phyloP scores from a whole-genome alignment of 92 coral and sea anemone species.

The Porites divaricata region DNA sequence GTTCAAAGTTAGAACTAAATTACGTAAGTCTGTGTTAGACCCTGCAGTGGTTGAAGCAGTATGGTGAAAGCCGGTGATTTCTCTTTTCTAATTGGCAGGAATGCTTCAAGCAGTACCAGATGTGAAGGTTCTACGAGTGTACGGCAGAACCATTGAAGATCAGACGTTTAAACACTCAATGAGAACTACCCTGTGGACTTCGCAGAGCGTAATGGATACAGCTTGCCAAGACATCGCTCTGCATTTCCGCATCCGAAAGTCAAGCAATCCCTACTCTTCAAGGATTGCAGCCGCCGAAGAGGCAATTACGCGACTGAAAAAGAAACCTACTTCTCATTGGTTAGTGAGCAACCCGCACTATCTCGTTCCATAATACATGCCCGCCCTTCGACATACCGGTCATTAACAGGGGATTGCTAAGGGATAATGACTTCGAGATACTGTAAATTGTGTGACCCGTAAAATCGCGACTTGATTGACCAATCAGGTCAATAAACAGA shows the following conservation, averaged over 20 bases:
- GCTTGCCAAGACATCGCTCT: conserved; percentile 72
- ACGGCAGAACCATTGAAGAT: conserved; percentile 79
- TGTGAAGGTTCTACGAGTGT: conserved; percentile 72
- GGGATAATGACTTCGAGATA: no score
- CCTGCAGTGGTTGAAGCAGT: no score
- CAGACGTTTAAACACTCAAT: conserved; percentile 57
- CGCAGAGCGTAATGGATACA: conserved; percentile 55
- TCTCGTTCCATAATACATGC: no score
- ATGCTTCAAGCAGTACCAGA: conserved; percentile 65
- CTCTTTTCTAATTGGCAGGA: conserved; percentile 49
- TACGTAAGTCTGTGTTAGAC: no score
- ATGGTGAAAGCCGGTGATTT: not conserved
- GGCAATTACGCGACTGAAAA: conserved; percentile 58
- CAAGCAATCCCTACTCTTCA: conserved; percentile 72
- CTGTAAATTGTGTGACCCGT: no score
- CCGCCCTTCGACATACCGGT: no score
- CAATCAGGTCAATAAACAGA: no score
- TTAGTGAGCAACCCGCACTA: not conserved
- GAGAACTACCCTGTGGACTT: conserved; percentile 24
- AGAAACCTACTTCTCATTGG: not conserved
- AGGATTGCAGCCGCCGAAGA: conserved; percentile 53
- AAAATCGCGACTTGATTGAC: no score
- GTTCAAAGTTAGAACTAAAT: no score
- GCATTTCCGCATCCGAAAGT: conserved; percentile 80
- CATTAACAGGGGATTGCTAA: no score